A percentile compares a stretch with the other conserved stretches of the same genome.
Conservation (phyloP, 92 coral and sea anemone genomes). For the Hydrozoanthus gracilis region DNA sequence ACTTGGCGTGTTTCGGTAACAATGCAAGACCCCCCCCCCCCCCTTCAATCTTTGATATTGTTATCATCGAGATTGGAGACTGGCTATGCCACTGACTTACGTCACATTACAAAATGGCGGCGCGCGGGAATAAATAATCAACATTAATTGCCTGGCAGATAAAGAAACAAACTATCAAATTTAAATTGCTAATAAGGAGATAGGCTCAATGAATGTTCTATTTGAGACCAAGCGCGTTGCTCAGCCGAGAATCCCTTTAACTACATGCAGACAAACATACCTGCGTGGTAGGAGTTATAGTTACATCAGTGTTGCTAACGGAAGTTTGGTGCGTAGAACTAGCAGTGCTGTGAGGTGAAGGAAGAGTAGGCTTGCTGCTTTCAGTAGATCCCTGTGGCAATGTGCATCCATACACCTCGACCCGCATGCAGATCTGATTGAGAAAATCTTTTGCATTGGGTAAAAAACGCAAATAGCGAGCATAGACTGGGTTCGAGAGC, state of each 20-base stretch:
- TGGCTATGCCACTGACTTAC: too few species aligned
- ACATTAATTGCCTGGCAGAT: too few species aligned
- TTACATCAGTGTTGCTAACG: background rate
- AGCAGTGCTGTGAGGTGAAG: background rate
- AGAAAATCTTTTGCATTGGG: background rate
- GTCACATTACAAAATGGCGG: too few species aligned
- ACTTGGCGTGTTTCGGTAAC: too few species aligned
- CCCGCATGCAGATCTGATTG: constrained; percentile 26
- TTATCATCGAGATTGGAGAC: too few species aligned
- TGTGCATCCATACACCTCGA: constrained; percentile 43
- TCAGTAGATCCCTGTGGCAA: constrained; percentile 26
- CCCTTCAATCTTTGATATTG: too few species aligned
- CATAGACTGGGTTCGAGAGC: background rate
- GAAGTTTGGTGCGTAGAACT: background rate
- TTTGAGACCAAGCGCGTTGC: background rate
- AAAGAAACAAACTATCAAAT: too few species aligned
- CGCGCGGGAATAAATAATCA: too few species aligned
- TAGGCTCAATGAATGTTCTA: background rate
- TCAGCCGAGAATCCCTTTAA: background rate
- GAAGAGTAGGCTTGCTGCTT: constrained; percentile 14
- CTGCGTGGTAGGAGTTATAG: constrained; percentile 7
- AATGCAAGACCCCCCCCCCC: too few species aligned
- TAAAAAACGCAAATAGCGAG: constrained; percentile 29
- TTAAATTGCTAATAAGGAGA: background rate
- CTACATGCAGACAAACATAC: background rate